These are phyloP conservation scores for Scolopax rusticola DNA, from an alignment of 2,797 vertebrate species.

Conservation along the genomic window DNA sequence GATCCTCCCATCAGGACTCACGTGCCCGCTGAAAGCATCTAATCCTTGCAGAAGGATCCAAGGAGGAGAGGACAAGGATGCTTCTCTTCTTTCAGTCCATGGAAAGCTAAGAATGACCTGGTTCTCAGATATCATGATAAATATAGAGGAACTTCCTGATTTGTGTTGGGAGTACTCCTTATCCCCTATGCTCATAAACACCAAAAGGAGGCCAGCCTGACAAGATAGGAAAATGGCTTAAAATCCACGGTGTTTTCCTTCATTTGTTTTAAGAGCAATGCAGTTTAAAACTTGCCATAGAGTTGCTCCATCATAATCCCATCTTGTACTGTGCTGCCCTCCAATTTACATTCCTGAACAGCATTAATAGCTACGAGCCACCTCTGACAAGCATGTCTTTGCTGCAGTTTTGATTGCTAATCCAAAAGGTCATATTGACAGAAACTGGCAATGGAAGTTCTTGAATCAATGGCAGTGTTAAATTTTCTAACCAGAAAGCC, in stretches of 20 bases:
- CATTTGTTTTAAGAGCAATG: conserved; percentile 1
- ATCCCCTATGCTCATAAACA: neutral
- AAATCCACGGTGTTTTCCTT: neutral
- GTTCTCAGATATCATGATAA: accelerated
- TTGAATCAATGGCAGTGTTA: neutral
- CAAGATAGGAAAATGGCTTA: neutral
- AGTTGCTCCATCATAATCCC: neutral
- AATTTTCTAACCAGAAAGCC: neutral
- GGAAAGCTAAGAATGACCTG: neutral
- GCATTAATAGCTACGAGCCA: neutral
- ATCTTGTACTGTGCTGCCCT: neutral
- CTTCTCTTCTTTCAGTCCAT: neutral
- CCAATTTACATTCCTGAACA: neutral
- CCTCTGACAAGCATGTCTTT: neutral
- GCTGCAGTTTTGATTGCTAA: neutral
- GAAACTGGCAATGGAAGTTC: neutral
- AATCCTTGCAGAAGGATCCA: neutral
- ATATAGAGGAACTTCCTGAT: neutral
- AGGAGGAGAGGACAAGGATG: neutral
- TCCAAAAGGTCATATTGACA: neutral
- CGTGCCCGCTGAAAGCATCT: neutral
- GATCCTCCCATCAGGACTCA: neutral
- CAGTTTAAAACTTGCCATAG: conserved; percentile 12
- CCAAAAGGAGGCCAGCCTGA: neutral
- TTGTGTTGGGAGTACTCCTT: neutral